A percentile compares a stretch with the other conserved stretches of the same genome.
Evolutionary conservation across 2,888 invertebrate genomes (phyloP).

Genomic region (Spodoptera littoralis): DNA sequence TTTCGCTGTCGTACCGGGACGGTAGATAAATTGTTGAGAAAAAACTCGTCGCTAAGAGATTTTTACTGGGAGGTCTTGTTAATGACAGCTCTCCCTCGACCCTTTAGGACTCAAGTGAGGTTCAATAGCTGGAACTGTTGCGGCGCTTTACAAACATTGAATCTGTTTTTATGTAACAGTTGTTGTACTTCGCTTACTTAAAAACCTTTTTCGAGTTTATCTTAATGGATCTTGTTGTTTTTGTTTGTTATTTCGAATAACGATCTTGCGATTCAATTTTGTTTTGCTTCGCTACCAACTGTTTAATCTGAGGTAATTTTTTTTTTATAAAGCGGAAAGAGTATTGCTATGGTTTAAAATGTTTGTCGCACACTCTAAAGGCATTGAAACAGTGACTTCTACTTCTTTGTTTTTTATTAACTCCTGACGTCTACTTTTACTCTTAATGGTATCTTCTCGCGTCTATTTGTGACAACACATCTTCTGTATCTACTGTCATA

Average conservation of each 20-base stretch:
- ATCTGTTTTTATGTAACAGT: conserved; percentile 47
- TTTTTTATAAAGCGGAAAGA: too few species aligned
- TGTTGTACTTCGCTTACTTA: conserved; percentile 52
- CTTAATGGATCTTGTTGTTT: conserved; percentile 31
- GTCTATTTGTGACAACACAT: too few species aligned
- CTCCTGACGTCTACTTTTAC: too few species aligned
- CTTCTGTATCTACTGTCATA: too few species aligned
- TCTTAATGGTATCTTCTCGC: too few species aligned
- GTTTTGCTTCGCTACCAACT: conserved; percentile 11
- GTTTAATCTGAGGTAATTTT: too few species aligned
- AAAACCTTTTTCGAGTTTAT: conserved; percentile 41
- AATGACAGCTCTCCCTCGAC: conserved; percentile 68
- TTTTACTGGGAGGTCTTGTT: conserved; percentile 70
- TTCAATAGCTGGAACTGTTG: conserved; percentile 54
- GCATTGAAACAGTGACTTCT: too few species aligned
- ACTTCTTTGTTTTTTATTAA: too few species aligned
- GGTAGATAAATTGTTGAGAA: conserved; percentile 69
- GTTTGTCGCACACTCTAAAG: too few species aligned
- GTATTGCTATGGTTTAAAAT: too few species aligned
- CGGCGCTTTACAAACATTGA: conserved; percentile 56
- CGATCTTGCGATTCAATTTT: conserved; percentile 34
- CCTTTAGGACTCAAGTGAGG: conserved; percentile 64
- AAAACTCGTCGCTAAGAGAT: conserved; percentile 65
- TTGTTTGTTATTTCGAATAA: conserved; percentile 34
- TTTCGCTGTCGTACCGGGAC: conserved; percentile 63